A percentile compares a stretch with the other conserved stretches of the same genome.
These are phyloP conservation scores for Acridotheres tristis DNA, from an alignment of 2,797 vertebrate species.

Conservation along the genomic window DNA sequence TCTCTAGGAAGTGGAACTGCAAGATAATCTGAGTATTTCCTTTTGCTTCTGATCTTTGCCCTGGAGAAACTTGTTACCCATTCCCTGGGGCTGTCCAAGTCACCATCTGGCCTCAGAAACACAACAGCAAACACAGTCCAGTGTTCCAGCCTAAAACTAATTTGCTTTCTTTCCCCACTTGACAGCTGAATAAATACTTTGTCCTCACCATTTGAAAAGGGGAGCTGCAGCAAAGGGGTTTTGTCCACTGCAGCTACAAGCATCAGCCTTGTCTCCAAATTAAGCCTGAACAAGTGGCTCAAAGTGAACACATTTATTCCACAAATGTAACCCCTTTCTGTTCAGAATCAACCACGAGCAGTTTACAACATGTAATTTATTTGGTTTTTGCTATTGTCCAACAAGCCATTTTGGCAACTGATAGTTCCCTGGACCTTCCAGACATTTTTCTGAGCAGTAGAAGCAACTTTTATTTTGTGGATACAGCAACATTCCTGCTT, in stretches of 20 bases:
- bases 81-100: slow-evolving; percentile 20
- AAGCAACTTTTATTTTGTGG: background rate
- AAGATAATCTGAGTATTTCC: slow-evolving; percentile 41
- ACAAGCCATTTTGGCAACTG: background rate
- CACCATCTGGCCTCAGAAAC: slow-evolving; percentile 47
- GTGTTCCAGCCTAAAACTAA: slow-evolving; percentile 57
- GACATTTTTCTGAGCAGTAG: background rate
- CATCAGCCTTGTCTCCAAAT: slow-evolving; percentile 37
- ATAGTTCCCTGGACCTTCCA: background rate
- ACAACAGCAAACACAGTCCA: slow-evolving; percentile 16
- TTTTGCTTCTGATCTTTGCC: slow-evolving; percentile 50
- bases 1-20: background rate
- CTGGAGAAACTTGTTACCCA: slow-evolving; percentile 2
- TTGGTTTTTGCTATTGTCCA: slow-evolving; percentile 18
- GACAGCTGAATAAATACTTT: slow-evolving; percentile 71
- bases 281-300: slow-evolving; percentile 36
- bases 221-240: background rate
- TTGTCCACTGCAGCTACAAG: slow-evolving; percentile 42
- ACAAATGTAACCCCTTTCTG: slow-evolving; percentile 42
- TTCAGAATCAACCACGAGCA: background rate
- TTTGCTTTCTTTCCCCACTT: slow-evolving; percentile 65
- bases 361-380: slow-evolving; percentile 26
- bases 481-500: background rate
- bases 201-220: slow-evolving; percentile 49
- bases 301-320: slow-evolving; percentile 20